Evolutionary conservation across 2,888 invertebrate genomes (phyloP).

Genomic region (Rugalucina vietnamica): DNA sequence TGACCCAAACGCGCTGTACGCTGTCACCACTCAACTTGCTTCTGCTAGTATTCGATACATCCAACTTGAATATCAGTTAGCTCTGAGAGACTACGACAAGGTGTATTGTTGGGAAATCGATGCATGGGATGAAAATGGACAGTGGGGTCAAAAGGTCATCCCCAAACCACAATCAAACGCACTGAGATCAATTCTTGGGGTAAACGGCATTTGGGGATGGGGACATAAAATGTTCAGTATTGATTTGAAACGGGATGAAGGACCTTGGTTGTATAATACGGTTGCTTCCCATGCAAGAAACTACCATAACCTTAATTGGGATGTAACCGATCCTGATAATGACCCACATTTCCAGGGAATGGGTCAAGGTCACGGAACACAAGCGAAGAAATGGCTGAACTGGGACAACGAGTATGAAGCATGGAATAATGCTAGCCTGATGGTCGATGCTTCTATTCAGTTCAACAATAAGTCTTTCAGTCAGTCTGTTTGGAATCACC

Average conservation of each 20-base stretch:
- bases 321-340: constrained; percentile 67
- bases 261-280: constrained; percentile 63
- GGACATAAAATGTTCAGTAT: constrained; percentile 63
- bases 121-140: constrained; percentile 62
- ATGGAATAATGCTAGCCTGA: constrained; percentile 65
- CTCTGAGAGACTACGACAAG: constrained; percentile 53
- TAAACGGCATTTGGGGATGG: constrained; percentile 77
- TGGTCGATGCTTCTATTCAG: constrained; percentile 69
- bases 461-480: constrained; percentile 66
- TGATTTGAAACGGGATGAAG: constrained; percentile 50
- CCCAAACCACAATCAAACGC: constrained; percentile 55
- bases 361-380: constrained; percentile 68
- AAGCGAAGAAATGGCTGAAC: constrained; percentile 70
- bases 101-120: constrained; percentile 71
- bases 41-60: constrained; percentile 49
- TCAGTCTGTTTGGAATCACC: constrained; percentile 63
- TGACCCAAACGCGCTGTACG: constrained; percentile 62
- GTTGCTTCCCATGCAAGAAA: constrained; percentile 72
- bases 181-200: constrained; percentile 66
- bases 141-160: constrained; percentile 56
- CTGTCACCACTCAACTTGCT: constrained; percentile 55
- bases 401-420: constrained; percentile 72
- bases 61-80: constrained; percentile 52
- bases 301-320: constrained; percentile 74
- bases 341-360: constrained; percentile 65